Evolutionary conservation across 2,113 vertebrate genomes (phyloP), one percentile per base, ranked within the genome.

Genomic region (Seriola aureovittata): DNA sequence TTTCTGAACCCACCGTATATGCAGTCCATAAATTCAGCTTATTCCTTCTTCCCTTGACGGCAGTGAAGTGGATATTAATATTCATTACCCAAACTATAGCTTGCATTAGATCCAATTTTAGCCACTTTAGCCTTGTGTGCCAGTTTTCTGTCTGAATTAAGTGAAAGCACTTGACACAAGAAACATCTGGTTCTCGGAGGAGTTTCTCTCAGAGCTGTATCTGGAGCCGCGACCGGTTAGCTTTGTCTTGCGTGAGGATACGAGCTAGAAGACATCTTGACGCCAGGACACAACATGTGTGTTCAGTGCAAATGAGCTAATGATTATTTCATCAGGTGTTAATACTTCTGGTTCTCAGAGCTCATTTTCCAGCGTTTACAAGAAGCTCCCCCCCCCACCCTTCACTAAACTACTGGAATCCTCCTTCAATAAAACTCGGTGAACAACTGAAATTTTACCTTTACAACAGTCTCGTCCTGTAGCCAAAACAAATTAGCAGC

Each of bases 51-150:
- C 55, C 59, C 54, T 42, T 86, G 88, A 91, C 88, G 87, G 83
- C 86, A 88, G 82, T 58, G 58, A 75, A 89, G 90, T 92, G 88
- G 80, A 82, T 79, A 91, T 92, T 85, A 90, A 93, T 89, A 93
- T 91, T 90, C 85, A 94, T 92, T 86, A 79, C 58, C 46, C 29
- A 90, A 92, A 90, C 78, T 84, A 85, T 81, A 85, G 82, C 81
- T 84, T 78, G 77, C 63, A 91, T 87, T 85, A 73, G 74, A 85
- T 88, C 81, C 77, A 88, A 72, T 85, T 90, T 85, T 76, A 81
- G 55, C 80, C 74, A 71, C 84, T 86, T 86, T 81, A 69, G 69
- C 72, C 21, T 36, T 23, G 12, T 48, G 71, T 74, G 86, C 89
- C 91, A 92, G 83, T 82, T 84, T 88, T 91, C 84, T 86, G 90